Base-by-base conservation (phyloP, 2,888 invertebrate genomes). In the Saturnia japonica region DNA sequence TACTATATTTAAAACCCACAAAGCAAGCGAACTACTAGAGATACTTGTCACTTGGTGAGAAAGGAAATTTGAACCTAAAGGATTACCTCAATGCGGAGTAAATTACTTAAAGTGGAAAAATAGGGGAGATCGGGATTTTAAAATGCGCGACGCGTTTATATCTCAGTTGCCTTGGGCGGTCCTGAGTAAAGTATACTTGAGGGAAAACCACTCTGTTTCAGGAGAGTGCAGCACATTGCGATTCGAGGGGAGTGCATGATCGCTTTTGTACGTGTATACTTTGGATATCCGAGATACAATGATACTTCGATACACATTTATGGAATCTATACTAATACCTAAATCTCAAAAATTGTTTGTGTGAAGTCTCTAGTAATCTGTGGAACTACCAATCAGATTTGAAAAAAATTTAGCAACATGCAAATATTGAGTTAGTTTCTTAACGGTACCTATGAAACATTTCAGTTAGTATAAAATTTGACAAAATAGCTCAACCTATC, bases 91-190 rank as follows among this genome's bases (percentile, higher is more conserved):
- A 79, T 78, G 78, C 73, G 72, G 75, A 72, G 73, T 78, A 71
- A 71, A 71, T 77, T 77, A 74, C 72, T 70, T 75, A 74, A 77
- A 82, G 76, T 76, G 78, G 76, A 74, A 73, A 75, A 74, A 75
- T 71, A 74, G 71, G 75, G 75, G 75, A 73, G 77, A 72, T 72
- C 74, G 75, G 80, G 78, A 78, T 73, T 77, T 71, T 67, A 74
- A 74, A 77, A 76, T 78, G 83, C 85, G 81, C 83, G 82, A 85
- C 85, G 82, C 82, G 80, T 86, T 88, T 88, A 87, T 84, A 83
- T 85, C 85, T 83, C 85, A 83, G 84, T 85, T 78, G 83, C 87
- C 88, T 85, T 78, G 79, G 80, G 83, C 78, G 78, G 77, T 68
- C 34, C 79, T 84, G 84, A 86, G 86, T 86, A 87, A 87, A 89